Base-by-base conservation (phyloP, 2,113 vertebrate genomes). In the Hiodon alosoides region DNA sequence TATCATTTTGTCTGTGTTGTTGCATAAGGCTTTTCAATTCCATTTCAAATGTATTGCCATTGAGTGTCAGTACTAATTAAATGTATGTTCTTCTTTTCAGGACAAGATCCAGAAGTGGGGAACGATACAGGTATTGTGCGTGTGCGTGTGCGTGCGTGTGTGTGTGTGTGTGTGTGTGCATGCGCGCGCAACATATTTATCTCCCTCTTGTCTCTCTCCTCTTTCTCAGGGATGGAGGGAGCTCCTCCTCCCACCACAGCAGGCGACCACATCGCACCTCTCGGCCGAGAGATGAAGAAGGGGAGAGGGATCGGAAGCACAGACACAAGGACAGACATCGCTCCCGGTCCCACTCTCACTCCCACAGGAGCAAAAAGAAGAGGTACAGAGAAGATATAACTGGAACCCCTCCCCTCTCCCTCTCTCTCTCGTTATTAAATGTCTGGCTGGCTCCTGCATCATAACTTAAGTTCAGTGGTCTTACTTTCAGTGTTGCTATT, bases 51-150 rank as follows among this genome's bases (percentile, higher is more conserved):
- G 31, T 31, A 31, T 31, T 31, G 31, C 31, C 2, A 31, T 31
- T 31, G 31, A 31, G 31, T 31, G 31, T 31, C 31, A 2, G 31
- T 31, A 31, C 31, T 31, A 31, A 31, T 31, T 31, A 31, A 31
- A 31, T 31, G 31, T 31, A 31, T 31, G 31, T 31, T 31, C 31
- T 52, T 16, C 54, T 8, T 79, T 51, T 60, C 54, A 92, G 91
- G 81, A 89, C 91, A 51, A 89, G 90, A 82, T 91, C 91, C 31
- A 82, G 90, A 80, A 91, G 91, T 71, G 89, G 81, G 78, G 91
- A 91, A 0, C 84, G 90, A 69, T 84, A 89, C 81, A 90, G 89
- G 90, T 91, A 81, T 31, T 31, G 31, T 31, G 31, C 31, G 31
- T 31, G 31, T 31, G 31, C 9, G 82, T 31, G 31, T 31, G 31